Conservation (phyloP, 1,140 invertebrate genomes). For the Elysia chlorotica region DNA sequence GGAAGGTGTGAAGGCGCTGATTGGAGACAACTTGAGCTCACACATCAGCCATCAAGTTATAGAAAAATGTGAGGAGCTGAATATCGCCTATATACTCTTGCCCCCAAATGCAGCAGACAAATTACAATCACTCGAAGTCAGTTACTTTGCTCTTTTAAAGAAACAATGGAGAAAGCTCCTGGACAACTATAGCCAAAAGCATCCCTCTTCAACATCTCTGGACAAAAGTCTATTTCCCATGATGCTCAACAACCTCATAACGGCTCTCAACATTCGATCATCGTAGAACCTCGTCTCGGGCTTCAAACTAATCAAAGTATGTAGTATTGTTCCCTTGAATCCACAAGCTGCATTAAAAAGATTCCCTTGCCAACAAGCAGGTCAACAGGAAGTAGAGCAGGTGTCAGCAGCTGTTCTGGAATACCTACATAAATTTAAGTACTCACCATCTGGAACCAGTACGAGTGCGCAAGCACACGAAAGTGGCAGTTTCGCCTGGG, state of each 20-base stretch:
- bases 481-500: no score
- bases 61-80: slow-evolving; percentile 19
- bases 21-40: slow-evolving; percentile 60
- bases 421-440: not conserved
- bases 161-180: not conserved
- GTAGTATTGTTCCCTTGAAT: not conserved
- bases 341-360: not conserved
- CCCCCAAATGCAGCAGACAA: slow-evolving; percentile 36
- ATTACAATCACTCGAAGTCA: slow-evolving; percentile 33
- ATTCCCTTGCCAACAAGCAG: no score
- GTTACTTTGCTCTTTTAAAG: not conserved
- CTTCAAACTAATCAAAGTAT: no score
- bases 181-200: not conserved
- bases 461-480: no score
- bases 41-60: slow-evolving; percentile 38
- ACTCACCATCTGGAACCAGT: no score
- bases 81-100: slow-evolving; percentile 31
- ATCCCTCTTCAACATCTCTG: not conserved
- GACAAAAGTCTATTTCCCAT: not conserved
- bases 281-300: not conserved
- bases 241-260: not conserved
- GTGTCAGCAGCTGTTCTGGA: not conserved
- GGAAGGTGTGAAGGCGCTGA: slow-evolving; percentile 53
- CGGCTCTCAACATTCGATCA: not conserved
- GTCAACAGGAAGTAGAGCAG: not conserved